Conservation (phyloP, 2,797 vertebrate genomes). For the Euphonia xanthogaster region DNA sequence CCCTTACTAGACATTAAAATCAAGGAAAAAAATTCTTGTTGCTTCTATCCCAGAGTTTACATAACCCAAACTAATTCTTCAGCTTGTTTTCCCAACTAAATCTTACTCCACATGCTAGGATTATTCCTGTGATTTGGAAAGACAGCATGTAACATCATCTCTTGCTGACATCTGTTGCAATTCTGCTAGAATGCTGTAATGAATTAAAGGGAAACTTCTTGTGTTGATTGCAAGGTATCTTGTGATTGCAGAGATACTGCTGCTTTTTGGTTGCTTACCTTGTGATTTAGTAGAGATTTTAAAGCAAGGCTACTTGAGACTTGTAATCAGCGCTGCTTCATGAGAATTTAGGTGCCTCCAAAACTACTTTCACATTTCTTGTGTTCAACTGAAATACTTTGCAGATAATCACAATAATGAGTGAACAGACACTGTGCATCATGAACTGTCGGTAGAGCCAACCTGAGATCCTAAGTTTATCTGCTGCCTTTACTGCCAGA, state of each 20-base stretch:
- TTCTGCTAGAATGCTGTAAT: neutral
- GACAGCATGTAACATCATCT: neutral
- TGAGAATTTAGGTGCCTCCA: neutral
- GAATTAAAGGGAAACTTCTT: neutral
- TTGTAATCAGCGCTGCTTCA: neutral
- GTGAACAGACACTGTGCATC: neutral
- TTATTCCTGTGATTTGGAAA: neutral
- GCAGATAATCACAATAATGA: neutral
- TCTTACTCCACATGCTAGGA: neutral
- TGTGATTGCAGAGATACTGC: neutral
- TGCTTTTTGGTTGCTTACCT: neutral
- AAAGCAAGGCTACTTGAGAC: neutral
- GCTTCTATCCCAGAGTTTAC: neutral
- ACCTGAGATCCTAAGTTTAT: neutral
- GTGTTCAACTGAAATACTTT: neutral
- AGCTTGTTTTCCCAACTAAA: neutral
- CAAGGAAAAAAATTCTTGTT: neutral
- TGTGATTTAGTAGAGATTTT: neutral
- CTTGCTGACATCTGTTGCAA: slow-evolving; percentile 11
- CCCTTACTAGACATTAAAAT: neutral
- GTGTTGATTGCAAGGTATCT: neutral
- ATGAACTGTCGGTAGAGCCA: neutral
- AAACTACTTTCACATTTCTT: neutral
- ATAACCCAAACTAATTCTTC: neutral
- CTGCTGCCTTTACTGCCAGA: neutral